Conservation (phyloP, 2,888 invertebrate species). For the Amiota minor region DNA sequence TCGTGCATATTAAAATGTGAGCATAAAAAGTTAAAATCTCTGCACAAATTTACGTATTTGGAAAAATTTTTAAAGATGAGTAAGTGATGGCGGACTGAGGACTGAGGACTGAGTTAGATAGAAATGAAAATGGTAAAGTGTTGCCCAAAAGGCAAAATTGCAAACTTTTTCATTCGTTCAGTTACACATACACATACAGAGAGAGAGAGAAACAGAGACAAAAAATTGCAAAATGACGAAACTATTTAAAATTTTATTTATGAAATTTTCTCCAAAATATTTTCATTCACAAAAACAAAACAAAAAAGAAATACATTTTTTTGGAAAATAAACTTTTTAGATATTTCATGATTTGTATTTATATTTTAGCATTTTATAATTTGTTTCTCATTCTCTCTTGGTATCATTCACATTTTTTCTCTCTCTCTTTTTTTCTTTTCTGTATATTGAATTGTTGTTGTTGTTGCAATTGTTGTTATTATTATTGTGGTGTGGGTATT, state of each 20-base stretch:
- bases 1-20: too few species aligned
- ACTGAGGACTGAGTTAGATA: too few species aligned
- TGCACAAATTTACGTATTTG: too few species aligned
- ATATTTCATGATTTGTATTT: conserved; percentile 8
- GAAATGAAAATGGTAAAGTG: not conserved
- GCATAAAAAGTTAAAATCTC: too few species aligned
- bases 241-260: conserved; percentile 60
- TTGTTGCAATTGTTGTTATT: too few species aligned
- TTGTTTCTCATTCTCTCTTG: not conserved
- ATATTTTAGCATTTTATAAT: conserved; percentile 8
- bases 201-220: too few species aligned
- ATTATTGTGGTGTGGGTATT: too few species aligned
- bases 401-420: not conserved
- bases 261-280: conserved; percentile 35
- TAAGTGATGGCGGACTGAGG: too few species aligned
- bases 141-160: conserved; percentile 8
- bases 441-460: too few species aligned
- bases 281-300: conserved; percentile 19
- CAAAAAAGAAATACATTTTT: not conserved
- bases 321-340: conserved; percentile 6
- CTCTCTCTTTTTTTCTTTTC: not conserved
- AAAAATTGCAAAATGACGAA: conserved; percentile 34
- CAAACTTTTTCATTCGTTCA: not conserved
- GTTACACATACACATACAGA: not conserved
- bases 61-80: too few species aligned